Base-by-base conservation (phyloP, 1,140 invertebrate genomes). In the Stenopsyche tienmushanensis region DNA sequence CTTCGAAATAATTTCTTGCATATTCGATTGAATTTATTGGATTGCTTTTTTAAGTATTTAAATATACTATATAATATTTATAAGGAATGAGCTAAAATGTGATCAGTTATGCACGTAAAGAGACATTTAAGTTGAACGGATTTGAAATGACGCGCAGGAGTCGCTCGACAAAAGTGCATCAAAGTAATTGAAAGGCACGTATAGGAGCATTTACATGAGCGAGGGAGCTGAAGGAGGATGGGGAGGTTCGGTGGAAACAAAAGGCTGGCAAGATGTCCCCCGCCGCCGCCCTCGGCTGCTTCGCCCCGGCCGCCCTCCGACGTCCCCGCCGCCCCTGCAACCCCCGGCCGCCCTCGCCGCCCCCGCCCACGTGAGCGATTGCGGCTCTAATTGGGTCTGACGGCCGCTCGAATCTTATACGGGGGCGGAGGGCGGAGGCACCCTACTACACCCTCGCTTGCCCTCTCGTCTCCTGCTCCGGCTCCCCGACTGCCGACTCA, bases 341-440 rank as follows among this genome's bases (percentile, higher is more conserved):
- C n/a, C 52, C 21, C 65, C 39, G 39, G 21, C 50, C 25, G 26
- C 54, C 60, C 26, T 8, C 54, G 26, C 18, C 57, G 62, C 64
- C 71, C 71, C 76, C 74, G 73, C 74, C 78, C 76, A 76, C 76
- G 74, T 79, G 79, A 81, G 76, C 76, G 78, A 81, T 81, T 81
- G 79, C 78, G 77, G 74, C 74, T 76, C 77, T 81, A 81, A 81
- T 81, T 81, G 79, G 79, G 74, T 75, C 73, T 76, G 79, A 78
- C 79, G 77, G 78, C 74, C 78, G 78, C 79, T 77, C 78, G 78
- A 80, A 77, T 80, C 78, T 81, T 80, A 76, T 39, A 44, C 47
- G 47, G 8, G 66, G 63, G 65, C 72, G 69, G 71, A 67, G 70
- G 58, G 57, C 57, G 29, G 5, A 34, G 29, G 5, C 29, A 34